Conservation (phyloP, 2,888 invertebrate genomes). For the Polydrusus tereticollis region DNA sequence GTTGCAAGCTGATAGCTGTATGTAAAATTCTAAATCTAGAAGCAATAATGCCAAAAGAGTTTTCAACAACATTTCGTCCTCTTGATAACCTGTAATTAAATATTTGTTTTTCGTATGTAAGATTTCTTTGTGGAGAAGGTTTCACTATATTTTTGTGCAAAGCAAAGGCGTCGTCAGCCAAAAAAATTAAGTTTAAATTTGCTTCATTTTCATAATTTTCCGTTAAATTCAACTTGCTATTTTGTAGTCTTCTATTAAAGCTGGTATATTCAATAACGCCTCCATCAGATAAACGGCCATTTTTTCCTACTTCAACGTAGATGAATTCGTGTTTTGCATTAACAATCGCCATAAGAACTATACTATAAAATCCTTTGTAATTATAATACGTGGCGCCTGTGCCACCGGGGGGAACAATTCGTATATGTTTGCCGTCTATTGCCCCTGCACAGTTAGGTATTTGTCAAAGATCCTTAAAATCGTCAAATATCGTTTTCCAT, state of each 20-base stretch:
- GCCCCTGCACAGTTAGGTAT: conserved; percentile 52
- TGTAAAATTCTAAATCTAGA: conserved; percentile 49
- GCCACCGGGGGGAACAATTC: conserved; percentile 44
- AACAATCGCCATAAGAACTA: conserved; percentile 51
- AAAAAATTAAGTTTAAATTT: conserved; percentile 15
- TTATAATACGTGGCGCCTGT: conserved; percentile 52
- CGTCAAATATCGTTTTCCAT: neutral
- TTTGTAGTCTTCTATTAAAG: conserved; percentile 29
- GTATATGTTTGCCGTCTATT: conserved; percentile 50
- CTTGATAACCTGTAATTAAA: conserved; percentile 43
- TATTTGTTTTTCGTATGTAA: conserved; percentile 29
- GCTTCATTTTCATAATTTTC: neutral
- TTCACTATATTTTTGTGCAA: conserved; percentile 50
- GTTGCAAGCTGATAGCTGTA: conserved; percentile 24
- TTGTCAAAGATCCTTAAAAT: conserved; percentile 12
- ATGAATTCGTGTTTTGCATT: conserved; percentile 53
- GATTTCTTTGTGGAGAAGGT: conserved; percentile 50
- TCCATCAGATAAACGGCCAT: conserved; percentile 50
- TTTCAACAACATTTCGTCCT: conserved; percentile 49
- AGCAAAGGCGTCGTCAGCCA: conserved; percentile 48
- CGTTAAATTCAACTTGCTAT: conserved; percentile 31
- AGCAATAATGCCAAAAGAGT: conserved; percentile 53
- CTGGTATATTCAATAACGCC: conserved; percentile 50
- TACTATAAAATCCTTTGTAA: conserved; percentile 49
- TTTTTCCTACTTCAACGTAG: conserved; percentile 48